phyloP scores from a whole-genome alignment of 2,888 invertebrate genomes.

The Cataglyphis cursor region DNA sequence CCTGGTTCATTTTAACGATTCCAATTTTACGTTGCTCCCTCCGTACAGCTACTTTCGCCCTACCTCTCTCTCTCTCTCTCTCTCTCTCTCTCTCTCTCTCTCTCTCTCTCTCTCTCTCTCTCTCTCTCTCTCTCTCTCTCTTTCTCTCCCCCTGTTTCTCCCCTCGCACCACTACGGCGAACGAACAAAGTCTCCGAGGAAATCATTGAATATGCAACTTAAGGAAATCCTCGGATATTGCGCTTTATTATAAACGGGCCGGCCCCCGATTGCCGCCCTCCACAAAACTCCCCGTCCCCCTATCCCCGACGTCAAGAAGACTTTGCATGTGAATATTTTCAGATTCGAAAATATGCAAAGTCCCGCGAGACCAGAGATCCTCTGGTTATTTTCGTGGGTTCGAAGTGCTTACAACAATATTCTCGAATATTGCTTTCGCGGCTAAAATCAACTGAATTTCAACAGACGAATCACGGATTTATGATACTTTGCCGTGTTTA shows the following conservation, averaged over 20 bases:
- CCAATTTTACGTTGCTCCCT: conserved; percentile 76
- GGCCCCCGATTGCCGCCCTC: conserved; percentile 57
- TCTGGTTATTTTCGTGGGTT: conserved; percentile 61
- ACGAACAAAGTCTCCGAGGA: conserved; percentile 90
- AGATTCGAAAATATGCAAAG: conserved; percentile 84
- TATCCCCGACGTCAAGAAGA: conserved; percentile 69
- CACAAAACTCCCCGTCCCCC: conserved; percentile 55
- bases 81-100: conserved; percentile 42
- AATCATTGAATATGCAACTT: conserved; percentile 93
- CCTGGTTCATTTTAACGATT: conserved; percentile 79
- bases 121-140: conserved; percentile 33
- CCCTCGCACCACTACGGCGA: conserved; percentile 59
- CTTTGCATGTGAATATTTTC: conserved; percentile 85
- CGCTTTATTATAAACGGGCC: conserved; percentile 86
- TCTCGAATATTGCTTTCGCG: conserved; percentile 41
- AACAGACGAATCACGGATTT: conserved; percentile 18
- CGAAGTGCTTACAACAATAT: conserved; percentile 39
- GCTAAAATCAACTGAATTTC: conserved; percentile 36
- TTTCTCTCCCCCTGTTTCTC: conserved; percentile 38
- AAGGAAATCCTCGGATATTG: conserved; percentile 86
- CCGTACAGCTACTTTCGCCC: conserved; percentile 49
- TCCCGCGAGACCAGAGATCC: conserved; percentile 78
- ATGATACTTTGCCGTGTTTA: background rate
- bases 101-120: background rate
- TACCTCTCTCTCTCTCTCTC: conserved; percentile 10